phyloP scores from a whole-genome alignment of 1,140 invertebrate genomes.

The Brachionus paranguensis region DNA sequence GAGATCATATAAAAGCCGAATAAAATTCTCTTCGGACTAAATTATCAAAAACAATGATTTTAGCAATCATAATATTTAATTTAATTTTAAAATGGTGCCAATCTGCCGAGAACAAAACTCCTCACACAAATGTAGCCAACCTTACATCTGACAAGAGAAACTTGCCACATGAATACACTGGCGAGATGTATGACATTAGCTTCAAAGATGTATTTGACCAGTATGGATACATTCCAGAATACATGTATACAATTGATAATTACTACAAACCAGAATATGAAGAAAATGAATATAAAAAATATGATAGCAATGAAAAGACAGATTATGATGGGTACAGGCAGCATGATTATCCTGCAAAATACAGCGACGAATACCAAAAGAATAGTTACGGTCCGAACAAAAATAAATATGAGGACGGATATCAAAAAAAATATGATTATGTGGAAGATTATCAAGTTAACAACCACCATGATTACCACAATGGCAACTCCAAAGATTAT shows the following conservation, averaged over 20 bases:
- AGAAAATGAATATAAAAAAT: not conserved
- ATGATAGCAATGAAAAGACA: not conserved
- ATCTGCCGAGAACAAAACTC: not conserved
- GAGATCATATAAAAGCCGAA: not conserved
- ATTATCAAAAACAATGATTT: not conserved
- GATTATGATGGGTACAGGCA: not conserved
- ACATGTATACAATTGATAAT: not conserved
- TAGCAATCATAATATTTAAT: not conserved
- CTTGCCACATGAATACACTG: not conserved
- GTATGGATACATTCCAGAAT: constrained; percentile 3
- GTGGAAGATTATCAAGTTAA: not conserved
- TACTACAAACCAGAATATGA: not conserved
- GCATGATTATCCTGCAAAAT: not conserved
- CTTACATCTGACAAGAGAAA: not conserved
- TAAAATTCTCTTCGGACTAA: not conserved
- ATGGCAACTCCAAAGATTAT: not conserved
- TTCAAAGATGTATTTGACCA: constrained; percentile 19
- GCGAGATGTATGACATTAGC: not conserved
- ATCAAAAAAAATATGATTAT: not conserved
- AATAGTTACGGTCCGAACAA: not conserved
- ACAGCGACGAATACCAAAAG: not conserved
- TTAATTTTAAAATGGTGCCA: not conserved
- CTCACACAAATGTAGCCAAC: not conserved
- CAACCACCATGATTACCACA: not conserved
- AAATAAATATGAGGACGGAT: not conserved